Conservation (phyloP, 2,888 invertebrate species). For the Protophormia terraenovae region DNA sequence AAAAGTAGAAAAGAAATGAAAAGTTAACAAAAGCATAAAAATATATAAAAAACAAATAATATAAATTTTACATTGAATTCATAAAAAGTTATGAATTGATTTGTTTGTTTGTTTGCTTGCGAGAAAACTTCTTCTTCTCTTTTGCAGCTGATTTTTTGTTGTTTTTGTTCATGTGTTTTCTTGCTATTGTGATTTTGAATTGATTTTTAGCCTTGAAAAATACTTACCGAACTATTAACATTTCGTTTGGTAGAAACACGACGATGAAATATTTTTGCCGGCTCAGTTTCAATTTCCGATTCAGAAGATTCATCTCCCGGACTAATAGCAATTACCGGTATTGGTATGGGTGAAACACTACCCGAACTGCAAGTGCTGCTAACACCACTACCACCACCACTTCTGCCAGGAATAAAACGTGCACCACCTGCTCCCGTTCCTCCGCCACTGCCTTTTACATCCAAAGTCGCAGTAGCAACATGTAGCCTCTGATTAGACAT, state of each 20-base stretch:
- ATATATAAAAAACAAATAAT: background rate
- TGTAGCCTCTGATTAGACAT: slow-evolving; percentile 60
- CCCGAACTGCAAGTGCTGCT: slow-evolving; percentile 77
- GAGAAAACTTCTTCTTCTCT: background rate
- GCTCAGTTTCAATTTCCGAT: slow-evolving; percentile 92
- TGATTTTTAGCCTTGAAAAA: slow-evolving; percentile 40
- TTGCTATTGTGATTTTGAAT: slow-evolving; percentile 26
- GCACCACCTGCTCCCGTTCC: background rate
- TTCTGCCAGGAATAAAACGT: slow-evolving; percentile 11
- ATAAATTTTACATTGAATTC: background rate
- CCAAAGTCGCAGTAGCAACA: slow-evolving; percentile 48
- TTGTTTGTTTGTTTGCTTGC: background rate
- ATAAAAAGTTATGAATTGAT: background rate
- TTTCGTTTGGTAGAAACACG: slow-evolving; percentile 92
- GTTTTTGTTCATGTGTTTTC: background rate
- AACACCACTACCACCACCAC: slow-evolving; percentile 61
- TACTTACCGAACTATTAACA: slow-evolving; percentile 89
- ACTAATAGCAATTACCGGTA: slow-evolving; percentile 77
- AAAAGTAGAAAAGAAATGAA: background rate
- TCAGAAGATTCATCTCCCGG: slow-evolving; percentile 86
- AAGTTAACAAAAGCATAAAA: background rate
- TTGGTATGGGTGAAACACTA: slow-evolving; percentile 77
- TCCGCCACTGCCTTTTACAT: slow-evolving; percentile 6
- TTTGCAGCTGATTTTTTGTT: background rate
- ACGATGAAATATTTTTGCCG: slow-evolving; percentile 88